Percentiles rank a stretch among this genome's conserved stretches.
Evolutionary conservation across 2,113 vertebrate genomes (phyloP).

Genomic region (Pao palembangensis): DNA sequence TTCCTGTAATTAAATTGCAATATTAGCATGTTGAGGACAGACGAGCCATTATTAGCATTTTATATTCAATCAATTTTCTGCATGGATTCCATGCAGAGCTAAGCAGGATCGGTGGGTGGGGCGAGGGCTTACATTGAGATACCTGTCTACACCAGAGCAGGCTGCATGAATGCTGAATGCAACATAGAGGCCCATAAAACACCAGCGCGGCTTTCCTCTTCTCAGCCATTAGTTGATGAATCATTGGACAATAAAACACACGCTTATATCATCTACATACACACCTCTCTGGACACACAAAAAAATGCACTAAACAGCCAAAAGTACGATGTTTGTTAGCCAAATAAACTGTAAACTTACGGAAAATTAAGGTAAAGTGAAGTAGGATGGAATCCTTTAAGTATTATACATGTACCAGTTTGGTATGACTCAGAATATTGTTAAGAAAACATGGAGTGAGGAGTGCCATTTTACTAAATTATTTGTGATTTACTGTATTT

Average conservation of each 20-base stretch:
- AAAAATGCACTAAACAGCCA: too few species aligned
- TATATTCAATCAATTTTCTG: conserved; percentile 59
- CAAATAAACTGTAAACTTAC: background rate
- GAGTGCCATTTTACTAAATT: too few species aligned
- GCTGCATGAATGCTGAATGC: background rate
- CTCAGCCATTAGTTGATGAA: too few species aligned
- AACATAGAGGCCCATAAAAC: background rate
- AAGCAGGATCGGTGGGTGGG: conserved; percentile 4
- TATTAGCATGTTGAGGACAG: conserved; percentile 55
- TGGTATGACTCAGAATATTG: too few species aligned
- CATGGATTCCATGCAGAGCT: conserved; percentile 42
- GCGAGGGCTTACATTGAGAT: conserved; percentile 20
- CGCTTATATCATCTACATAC: background rate
- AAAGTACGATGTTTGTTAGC: too few species aligned
- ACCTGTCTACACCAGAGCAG: background rate
- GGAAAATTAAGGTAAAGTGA: too few species aligned
- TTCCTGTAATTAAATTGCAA: conserved; percentile 24
- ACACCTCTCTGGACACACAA: conserved; percentile 1
- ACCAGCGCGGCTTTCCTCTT: too few species aligned
- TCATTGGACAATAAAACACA: too few species aligned
- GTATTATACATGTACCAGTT: background rate
- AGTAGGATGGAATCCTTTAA: too few species aligned
- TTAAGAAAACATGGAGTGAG: too few species aligned
- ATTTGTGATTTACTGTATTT: too few species aligned
- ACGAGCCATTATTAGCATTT: conserved; percentile 52